A percentile compares a stretch with the other conserved stretches of the same genome.
phyloP scores from a whole-genome alignment of 2,113 vertebrate species.

The Notarius quadriscutis region DNA sequence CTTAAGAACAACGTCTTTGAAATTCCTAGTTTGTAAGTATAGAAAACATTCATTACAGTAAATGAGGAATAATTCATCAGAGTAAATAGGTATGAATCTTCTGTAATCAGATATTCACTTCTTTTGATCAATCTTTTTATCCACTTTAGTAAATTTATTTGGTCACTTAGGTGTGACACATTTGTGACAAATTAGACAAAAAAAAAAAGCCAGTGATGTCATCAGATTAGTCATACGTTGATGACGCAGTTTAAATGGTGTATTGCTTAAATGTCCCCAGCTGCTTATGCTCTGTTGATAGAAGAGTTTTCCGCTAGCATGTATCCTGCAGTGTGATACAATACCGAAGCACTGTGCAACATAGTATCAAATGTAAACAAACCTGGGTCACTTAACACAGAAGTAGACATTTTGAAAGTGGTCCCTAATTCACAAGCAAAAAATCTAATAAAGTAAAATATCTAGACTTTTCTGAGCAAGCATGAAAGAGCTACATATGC shows the following conservation, averaged over 20 bases:
- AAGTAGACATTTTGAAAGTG: neutral
- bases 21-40: neutral
- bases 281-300: conserved; percentile 20
- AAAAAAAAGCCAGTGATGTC: neutral
- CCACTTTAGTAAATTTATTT: neutral
- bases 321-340: neutral
- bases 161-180: neutral
- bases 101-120: neutral
- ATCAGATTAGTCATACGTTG: neutral
- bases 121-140: too few relatives aligned
- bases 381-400: neutral
- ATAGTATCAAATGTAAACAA: neutral
- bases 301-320: conserved; percentile 20
- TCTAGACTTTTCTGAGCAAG: neutral
- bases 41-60: neutral
- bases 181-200: conserved; percentile 4
- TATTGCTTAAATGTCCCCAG: neutral
- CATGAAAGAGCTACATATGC: neutral
- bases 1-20: neutral
- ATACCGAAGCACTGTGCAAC: neutral
- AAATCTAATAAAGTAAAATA: neutral
- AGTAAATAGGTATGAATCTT: neutral
- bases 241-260: neutral
- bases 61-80: too few relatives aligned
- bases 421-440: neutral